Evolutionary conservation across 2,797 vertebrate genomes (phyloP), one percentile per base, ranked within the genome.

Genomic region (Urocyon cinereoargenteus): DNA sequence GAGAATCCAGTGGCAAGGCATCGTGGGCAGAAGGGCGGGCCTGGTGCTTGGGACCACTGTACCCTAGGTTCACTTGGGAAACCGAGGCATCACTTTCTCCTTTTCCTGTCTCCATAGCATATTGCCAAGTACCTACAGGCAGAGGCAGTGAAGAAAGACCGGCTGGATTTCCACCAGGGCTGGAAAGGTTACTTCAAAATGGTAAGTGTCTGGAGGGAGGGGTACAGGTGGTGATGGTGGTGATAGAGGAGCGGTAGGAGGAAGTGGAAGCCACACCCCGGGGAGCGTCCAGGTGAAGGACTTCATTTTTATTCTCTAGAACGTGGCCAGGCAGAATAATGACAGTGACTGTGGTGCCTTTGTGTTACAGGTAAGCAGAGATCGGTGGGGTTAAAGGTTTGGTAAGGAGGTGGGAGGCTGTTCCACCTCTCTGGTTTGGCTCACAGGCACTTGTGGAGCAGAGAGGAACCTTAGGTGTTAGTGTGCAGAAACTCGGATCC

Each of bases 181-280:
- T 99, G 99, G 99, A 99, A 99, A 98, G 99, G 99, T 96, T 99
- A 98, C 98, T 99, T 99, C 98, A 99, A 99, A 98, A 99, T 99
- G 99, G 99, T 99, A 97, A 98, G 99, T 89, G 64, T 55, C 24
- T 45, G 36, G 51, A 72, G 64, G 55, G 28, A 61, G 34, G 45
- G 15, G 26, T n/a, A 5, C 11, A 2, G 53, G 40, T 45, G 40
- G 40, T 45, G 40, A 45, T 45, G 53, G 62, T 87, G 26, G 21
- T n/a, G 9, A 18, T 94, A 5, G 49, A 36, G 55, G 36, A 15
- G 59, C 62, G 53, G 45, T 59, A 68, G 66, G 75, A 31, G n/a
- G 57, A 22, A 40, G 53, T 66, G 86, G 66, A 86, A 86, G 40
- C 78, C 51, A 40, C 36, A 19, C 5, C 0, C 31, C 9, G 14